Evolutionary conservation across 1,140 invertebrate genomes (phyloP).

Genomic region (Magallana gigas): DNA sequence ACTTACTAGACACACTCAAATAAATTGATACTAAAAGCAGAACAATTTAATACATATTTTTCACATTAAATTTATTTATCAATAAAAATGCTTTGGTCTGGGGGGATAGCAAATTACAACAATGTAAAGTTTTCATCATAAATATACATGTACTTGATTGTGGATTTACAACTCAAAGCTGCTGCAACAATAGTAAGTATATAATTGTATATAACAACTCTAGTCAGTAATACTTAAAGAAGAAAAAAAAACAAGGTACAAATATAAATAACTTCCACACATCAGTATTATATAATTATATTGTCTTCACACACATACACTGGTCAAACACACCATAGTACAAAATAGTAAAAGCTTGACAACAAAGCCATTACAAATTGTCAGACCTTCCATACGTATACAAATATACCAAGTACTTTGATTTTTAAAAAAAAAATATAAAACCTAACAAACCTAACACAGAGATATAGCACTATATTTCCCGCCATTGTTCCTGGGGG

Average conservation of each 20-base stretch:
- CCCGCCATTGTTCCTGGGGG: neutral
- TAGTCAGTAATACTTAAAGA: neutral
- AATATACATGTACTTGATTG: constrained; percentile 17
- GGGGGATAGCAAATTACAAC: constrained; percentile 25
- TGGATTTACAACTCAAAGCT: constrained; percentile 29
- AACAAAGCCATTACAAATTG: too few species aligned
- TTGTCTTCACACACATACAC: neutral
- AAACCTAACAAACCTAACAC: neutral
- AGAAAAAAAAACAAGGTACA: neutral
- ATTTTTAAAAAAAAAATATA: neutral
- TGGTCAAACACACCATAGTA: neutral
- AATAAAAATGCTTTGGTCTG: constrained; percentile 21
- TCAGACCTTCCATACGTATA: neutral
- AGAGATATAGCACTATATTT: neutral
- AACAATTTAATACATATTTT: neutral
- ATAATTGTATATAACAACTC: constrained; percentile 12
- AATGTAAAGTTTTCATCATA: constrained; percentile 10
- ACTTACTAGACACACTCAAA: too few species aligned
- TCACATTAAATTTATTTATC: constrained; percentile 5
- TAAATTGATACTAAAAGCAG: too few species aligned
- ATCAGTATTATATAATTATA: neutral
- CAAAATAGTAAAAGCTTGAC: too few species aligned
- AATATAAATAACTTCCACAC: constrained; percentile 2
- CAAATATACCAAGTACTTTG: neutral
- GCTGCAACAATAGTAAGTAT: constrained; percentile 31